These are phyloP conservation scores for Trachurus trachurus DNA, from an alignment of 2,797 vertebrate genomes.

Conservation along the genomic window DNA sequence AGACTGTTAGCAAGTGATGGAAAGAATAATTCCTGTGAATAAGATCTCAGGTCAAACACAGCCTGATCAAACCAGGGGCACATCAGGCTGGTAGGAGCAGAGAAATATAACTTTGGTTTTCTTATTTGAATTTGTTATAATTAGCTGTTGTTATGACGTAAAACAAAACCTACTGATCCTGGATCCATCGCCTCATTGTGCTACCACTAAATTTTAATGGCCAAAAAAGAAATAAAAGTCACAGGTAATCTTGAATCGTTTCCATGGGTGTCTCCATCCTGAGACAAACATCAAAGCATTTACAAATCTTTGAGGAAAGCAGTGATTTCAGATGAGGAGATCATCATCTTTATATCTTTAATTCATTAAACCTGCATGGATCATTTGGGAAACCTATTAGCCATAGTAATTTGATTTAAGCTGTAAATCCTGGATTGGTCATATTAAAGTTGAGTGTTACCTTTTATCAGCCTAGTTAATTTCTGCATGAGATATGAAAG, in stretches of 20 bases:
- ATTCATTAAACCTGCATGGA: constrained; percentile 37
- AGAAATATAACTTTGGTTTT: too few relatives aligned
- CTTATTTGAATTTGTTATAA: neutral
- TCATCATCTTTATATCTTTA: constrained; percentile 44
- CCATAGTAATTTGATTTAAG: constrained; percentile 36
- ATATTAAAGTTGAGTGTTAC: constrained; percentile 26
- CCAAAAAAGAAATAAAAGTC: constrained; percentile 9
- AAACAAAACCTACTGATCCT: constrained; percentile 14
- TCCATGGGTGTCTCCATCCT: neutral
- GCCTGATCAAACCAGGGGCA: neutral
- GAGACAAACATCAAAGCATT: constrained; percentile 11
- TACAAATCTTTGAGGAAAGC: constrained; percentile 24
- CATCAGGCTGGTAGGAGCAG: neutral
- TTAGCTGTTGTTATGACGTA: neutral
- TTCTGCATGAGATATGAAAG: constrained; percentile 38
- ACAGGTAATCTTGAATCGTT: neutral
- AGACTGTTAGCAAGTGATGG: neutral
- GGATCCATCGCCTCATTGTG: constrained; percentile 12
- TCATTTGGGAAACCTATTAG: constrained; percentile 53
- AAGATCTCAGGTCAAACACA: neutral
- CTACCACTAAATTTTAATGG: constrained; percentile 17
- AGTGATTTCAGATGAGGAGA: constrained; percentile 22
- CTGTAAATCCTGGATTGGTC: constrained; percentile 25
- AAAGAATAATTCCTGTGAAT: neutral
- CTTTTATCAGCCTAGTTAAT: constrained; percentile 28